Percentiles rank a stretch among this genome's conserved stretches.
Evolutionary conservation across 2,888 invertebrate genomes (phyloP).

Genomic region (Cryptocheilus praepositus): DNA sequence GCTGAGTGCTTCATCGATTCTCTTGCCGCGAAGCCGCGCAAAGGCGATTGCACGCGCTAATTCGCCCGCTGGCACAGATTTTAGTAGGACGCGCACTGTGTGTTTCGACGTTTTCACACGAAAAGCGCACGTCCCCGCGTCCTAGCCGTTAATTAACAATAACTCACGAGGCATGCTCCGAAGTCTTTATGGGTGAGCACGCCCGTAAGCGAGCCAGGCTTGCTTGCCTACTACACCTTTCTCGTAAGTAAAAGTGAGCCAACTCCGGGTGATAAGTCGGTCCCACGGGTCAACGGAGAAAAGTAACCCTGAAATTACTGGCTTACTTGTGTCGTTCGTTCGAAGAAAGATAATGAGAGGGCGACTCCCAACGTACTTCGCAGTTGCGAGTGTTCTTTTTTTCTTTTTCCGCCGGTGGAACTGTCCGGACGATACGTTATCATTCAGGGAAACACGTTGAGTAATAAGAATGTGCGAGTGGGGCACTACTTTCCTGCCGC

Average conservation of each 20-base stretch:
- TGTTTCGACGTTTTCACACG: neutral
- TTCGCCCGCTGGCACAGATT: neutral
- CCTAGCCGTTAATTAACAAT: neutral
- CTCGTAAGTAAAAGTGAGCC: slow-evolving; percentile 44
- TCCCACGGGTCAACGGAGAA: slow-evolving; percentile 33
- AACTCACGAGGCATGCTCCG: neutral
- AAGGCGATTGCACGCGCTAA: too few relatives aligned
- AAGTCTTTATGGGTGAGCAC: slow-evolving; percentile 1
- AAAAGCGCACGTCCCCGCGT: neutral
- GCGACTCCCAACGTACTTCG: neutral
- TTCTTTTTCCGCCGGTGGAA: neutral
- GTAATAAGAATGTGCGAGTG: too few relatives aligned
- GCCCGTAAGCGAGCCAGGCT: too few relatives aligned
- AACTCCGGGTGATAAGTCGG: slow-evolving; percentile 36
- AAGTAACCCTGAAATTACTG: slow-evolving; percentile 22
- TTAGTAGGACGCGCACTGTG: neutral
- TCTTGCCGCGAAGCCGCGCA: too few relatives aligned
- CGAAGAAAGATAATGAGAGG: neutral
- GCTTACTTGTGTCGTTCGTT: slow-evolving; percentile 17
- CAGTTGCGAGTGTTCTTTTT: neutral
- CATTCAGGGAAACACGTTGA: too few relatives aligned
- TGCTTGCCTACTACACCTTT: slow-evolving; percentile 29
- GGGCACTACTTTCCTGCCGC: too few relatives aligned
- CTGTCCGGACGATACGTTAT: too few relatives aligned
- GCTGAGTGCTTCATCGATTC: too few relatives aligned